These are phyloP conservation scores for Eira barbara DNA, from an alignment of 2,113 vertebrate species.

Conservation along the genomic window DNA sequence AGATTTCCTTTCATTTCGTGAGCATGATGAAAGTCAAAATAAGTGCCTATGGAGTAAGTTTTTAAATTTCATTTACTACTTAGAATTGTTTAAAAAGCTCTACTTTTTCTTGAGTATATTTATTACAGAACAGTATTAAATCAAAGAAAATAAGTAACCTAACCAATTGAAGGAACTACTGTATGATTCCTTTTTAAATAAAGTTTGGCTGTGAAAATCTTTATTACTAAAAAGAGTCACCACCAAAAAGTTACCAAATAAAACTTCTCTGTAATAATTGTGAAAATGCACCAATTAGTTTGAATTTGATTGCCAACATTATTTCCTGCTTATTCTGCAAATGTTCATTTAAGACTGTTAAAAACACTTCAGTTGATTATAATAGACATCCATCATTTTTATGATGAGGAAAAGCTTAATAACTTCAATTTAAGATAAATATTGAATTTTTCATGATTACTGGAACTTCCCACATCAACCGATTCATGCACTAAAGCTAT, in stretches of 20 bases:
- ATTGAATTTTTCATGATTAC: conserved; percentile 36
- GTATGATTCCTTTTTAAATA: background rate
- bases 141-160: background rate
- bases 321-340: background rate
- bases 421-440: conserved; percentile 35
- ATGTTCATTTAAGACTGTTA: background rate
- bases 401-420: conserved; percentile 69
- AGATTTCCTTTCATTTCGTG: background rate
- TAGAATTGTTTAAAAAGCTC: background rate
- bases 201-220: background rate
- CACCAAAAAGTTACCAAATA: background rate
- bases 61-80: background rate
- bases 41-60: background rate
- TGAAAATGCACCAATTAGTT: background rate
- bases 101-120: background rate
- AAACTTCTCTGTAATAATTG: background rate
- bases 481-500: conserved; percentile 86
- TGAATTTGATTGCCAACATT: background rate
- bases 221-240: background rate
- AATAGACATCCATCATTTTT: conserved; percentile 68
- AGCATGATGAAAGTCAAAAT: background rate
- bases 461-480: conserved; percentile 72
- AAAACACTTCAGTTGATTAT: conserved; percentile 48
- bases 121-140: background rate
- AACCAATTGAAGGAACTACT: background rate